phyloP scores from a whole-genome alignment of 2,797 vertebrate genomes.

The Falco novaeseelandiae region DNA sequence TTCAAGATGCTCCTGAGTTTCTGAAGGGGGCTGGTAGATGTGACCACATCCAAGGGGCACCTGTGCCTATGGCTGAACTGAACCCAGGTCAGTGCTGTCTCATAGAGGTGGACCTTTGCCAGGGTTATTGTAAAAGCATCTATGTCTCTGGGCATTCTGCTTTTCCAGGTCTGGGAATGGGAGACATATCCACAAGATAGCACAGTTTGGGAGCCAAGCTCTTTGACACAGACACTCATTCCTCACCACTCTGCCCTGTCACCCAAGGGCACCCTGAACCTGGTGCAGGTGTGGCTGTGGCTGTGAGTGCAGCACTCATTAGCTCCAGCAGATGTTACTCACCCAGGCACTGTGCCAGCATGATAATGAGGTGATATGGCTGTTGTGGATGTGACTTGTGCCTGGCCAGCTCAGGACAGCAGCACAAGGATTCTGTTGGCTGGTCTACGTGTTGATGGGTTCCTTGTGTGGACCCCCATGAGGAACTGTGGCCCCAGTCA shows the following conservation, averaged over 20 bases:
- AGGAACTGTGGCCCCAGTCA: neutral
- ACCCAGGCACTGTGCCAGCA: rapidly evolving
- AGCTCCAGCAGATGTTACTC: neutral
- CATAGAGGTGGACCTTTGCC: neutral
- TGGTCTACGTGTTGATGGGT: neutral
- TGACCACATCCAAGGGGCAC: neutral
- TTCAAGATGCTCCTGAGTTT: neutral
- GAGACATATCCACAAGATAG: neutral
- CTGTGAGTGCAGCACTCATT: neutral
- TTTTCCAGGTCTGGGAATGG: neutral
- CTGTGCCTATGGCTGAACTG: neutral
- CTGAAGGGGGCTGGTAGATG: neutral
- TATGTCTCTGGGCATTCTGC: neutral
- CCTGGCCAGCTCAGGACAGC: rapidly evolving
- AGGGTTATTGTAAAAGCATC: neutral
- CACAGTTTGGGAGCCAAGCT: neutral
- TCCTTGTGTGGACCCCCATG: neutral
- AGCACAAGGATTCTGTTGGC: neutral
- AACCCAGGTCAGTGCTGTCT: neutral
- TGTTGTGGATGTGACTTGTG: neutral
- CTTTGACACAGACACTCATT: neutral
- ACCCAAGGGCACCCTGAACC: neutral
- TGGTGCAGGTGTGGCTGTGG: neutral
- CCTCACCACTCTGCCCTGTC: neutral
- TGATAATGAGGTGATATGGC: rapidly evolving